These are phyloP conservation scores for Lucinisca nassula DNA, from an alignment of 2,888 invertebrate species.

Conservation along the genomic window DNA sequence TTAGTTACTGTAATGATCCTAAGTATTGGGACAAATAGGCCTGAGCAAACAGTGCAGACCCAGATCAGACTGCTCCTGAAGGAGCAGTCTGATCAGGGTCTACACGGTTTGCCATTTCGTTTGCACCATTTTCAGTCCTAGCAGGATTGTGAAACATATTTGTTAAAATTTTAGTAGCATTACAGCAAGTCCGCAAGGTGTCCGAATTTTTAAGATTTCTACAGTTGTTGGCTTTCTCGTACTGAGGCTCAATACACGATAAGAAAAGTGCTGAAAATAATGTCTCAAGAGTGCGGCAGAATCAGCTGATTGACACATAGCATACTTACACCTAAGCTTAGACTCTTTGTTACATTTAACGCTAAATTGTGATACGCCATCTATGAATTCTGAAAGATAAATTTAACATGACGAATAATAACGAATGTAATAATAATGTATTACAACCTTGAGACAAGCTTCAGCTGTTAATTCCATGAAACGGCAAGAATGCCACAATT, in stretches of 20 bases:
- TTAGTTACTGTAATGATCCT: too few species aligned
- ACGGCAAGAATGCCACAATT: too few species aligned
- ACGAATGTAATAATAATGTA: too few species aligned
- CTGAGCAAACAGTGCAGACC: too few species aligned
- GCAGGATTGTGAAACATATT: too few species aligned
- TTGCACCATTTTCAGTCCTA: too few species aligned
- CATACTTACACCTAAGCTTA: slow-evolving; percentile 93
- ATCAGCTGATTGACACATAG: slow-evolving; percentile 4
- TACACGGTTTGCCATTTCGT: too few species aligned
- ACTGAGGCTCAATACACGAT: neutral
- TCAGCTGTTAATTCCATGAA: neutral
- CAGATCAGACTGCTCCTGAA: too few species aligned
- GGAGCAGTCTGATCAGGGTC: too few species aligned
- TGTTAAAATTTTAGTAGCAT: too few species aligned
- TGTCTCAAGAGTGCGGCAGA: neutral
- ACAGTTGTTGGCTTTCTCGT: neutral
- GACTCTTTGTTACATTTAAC: slow-evolving; percentile 96
- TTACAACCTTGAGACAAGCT: neutral
- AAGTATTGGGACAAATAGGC: too few species aligned
- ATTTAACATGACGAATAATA: slow-evolving; percentile 65
- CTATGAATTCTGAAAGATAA: slow-evolving; percentile 95
- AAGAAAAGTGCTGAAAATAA: slow-evolving; percentile 17
- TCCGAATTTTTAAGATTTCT: neutral
- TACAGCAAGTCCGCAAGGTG: too few species aligned
- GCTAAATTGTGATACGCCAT: slow-evolving; percentile 99